Percentiles rank a stretch among this genome's conserved stretches.
Evolutionary conservation across 2,888 invertebrate species (phyloP).

Genomic region (Megalurothrips usitatus): DNA sequence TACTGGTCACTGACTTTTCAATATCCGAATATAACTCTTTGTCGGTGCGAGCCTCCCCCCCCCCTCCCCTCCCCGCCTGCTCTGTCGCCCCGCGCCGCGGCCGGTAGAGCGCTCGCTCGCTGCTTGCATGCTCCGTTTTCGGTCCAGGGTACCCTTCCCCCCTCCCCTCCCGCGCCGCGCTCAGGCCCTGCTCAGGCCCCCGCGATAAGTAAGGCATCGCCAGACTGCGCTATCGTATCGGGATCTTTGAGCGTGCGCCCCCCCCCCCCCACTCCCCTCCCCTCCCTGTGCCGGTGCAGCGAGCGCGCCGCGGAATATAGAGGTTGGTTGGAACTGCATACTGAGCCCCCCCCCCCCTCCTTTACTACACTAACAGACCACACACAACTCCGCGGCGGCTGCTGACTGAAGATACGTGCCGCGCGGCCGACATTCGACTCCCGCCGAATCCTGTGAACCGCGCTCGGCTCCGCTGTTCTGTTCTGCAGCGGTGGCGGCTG

Average conservation of each 20-base stretch:
- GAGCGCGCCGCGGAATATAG: too few species aligned
- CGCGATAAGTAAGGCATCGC: conserved; percentile 15
- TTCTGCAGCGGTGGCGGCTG: too few species aligned
- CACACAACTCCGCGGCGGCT: neutral
- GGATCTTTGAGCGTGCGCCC: neutral
- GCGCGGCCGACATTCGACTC: too few species aligned
- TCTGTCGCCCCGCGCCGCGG: too few species aligned
- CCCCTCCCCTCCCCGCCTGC: too few species aligned
- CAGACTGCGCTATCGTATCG: neutral
- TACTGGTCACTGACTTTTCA: too few species aligned
- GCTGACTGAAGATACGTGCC: too few species aligned
- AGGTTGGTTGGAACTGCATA: neutral
- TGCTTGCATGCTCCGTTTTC: neutral
- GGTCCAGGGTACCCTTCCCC: neutral
- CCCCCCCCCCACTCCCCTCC: neutral
- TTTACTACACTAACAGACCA: neutral
- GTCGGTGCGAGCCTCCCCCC: too few species aligned
- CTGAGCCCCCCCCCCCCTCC: neutral
- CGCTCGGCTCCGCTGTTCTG: too few species aligned
- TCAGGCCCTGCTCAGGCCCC: neutral
- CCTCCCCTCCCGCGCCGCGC: neutral
- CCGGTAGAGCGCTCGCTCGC: neutral
- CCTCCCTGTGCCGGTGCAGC: neutral
- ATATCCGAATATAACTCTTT: neutral
- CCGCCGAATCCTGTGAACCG: too few species aligned